phyloP scores from a whole-genome alignment of 2,797 vertebrate genomes.

The Sebastes cheni region DNA sequence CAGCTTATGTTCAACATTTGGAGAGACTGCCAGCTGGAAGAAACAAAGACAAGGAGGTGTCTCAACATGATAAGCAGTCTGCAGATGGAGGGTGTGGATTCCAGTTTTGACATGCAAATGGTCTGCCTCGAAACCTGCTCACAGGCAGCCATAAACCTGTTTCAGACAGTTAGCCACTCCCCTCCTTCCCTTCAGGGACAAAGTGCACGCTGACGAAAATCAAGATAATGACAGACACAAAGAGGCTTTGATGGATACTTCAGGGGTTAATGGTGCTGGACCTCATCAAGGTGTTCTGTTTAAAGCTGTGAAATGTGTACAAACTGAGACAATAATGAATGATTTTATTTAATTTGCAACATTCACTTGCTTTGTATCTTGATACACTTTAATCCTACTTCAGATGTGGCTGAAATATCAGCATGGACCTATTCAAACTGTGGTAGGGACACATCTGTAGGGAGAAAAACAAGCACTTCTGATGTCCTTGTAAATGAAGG shows the following conservation, averaged over 20 bases:
- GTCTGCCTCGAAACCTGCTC: conserved; percentile 74
- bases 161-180: conserved; percentile 77
- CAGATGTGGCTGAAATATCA: background rate
- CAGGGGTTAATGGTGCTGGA: background rate
- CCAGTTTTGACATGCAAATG: conserved; percentile 88
- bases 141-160: conserved; percentile 81
- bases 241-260: conserved; percentile 19
- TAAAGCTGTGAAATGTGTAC: background rate
- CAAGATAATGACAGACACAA: conserved; percentile 49
- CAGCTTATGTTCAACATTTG: conserved; percentile 27
- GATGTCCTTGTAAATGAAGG: background rate
- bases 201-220: conserved; percentile 64
- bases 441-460: background rate
- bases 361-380: background rate
- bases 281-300: background rate
- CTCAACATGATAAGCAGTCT: conserved; percentile 73
- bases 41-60: conserved; percentile 73
- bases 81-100: conserved; percentile 85
- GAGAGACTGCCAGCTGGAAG: conserved; percentile 41
- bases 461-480: background rate
- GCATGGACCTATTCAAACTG: background rate
- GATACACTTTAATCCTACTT: background rate
- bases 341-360: background rate
- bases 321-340: background rate
- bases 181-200: conserved; percentile 47